Percentiles rank a stretch among this genome's conserved stretches.
These are phyloP conservation scores for Anoncus sp. DNA, from an alignment of 2,888 invertebrate genomes.

Conservation along the genomic window DNA sequence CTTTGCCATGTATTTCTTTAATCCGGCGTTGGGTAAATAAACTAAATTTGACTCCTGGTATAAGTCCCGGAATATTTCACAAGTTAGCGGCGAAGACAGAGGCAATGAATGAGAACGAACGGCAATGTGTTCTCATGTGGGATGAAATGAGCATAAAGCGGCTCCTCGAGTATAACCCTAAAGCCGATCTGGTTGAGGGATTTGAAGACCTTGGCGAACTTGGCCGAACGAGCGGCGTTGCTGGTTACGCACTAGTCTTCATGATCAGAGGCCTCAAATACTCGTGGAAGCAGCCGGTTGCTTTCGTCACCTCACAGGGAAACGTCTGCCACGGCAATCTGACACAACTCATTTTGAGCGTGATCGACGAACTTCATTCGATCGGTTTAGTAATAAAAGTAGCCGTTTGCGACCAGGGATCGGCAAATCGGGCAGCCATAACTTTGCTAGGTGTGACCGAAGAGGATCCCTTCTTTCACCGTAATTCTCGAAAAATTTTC, in stretches of 20 bases:
- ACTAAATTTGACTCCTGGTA: constrained; percentile 65
- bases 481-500: constrained; percentile 57
- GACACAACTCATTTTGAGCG: constrained; percentile 11
- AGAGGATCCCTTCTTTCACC: constrained; percentile 60
- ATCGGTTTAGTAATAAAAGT: constrained; percentile 59
- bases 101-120: constrained; percentile 67
- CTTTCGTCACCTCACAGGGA: too few relatives aligned
- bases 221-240: background rate
- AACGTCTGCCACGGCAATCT: too few relatives aligned
- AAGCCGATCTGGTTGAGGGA: background rate
- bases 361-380: constrained; percentile 58
- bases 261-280: background rate
- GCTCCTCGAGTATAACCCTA: background rate
- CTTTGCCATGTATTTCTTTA: constrained; percentile 69
- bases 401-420: constrained; percentile 66
- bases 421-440: constrained; percentile 60
- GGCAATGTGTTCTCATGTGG: constrained; percentile 67
- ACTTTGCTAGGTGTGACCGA: constrained; percentile 60
- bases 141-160: too few relatives aligned
- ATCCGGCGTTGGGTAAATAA: constrained; percentile 71
- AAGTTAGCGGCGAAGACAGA: constrained; percentile 64
- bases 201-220: constrained; percentile 1
- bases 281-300: too few relatives aligned
- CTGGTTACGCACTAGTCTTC: background rate
- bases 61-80: constrained; percentile 62